Base-by-base conservation (phyloP, 2,113 vertebrate species). In the Podilymbus podiceps region DNA sequence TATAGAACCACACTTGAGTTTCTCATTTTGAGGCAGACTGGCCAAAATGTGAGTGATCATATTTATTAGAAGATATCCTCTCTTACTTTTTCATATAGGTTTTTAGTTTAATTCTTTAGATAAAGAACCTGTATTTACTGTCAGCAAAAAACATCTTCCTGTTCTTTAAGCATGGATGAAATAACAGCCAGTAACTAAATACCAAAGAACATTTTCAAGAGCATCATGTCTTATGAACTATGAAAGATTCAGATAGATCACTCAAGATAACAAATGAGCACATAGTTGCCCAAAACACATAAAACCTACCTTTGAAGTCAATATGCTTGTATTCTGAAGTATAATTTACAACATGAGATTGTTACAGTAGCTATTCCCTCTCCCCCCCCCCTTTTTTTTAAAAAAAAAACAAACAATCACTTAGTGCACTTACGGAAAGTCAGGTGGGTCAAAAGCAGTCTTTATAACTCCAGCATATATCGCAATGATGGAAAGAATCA, bases 381-480 rank as follows among this genome's bases (percentile, higher is more conserved):
- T 24, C 11, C 6, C 3, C n/a, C n/a, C n/a, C n/a, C n/a, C n/a
- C n/a, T 8, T 58, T 14, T 12, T 30, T 38, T 63, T 46, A 23
- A 30, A 55, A 20, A 69, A 77, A n/a, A n/a, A n/a, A n/a, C n/a
- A n/a, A n/a, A n/a, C n/a, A n/a, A 2, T 10, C 35, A 47, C 8
- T 63, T 62, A 88, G 0, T 20, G 38, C 31, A 97, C 99, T 99
- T 97, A 99, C 99, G 98, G 99, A 73, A 99, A 98, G 83, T 99
- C 97, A 0, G 99, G 99, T 0, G 99, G 99, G 27, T 98, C 98
- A 72, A 99, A 99, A 94, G 99, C 98, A 7, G 98, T 98, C 97
- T 99, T 99, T 96, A 99, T 98, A 95, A 99, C 99, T 7, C 99
- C 99, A 2, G 99, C 99, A 8, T 99, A 99, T 97, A 99, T 99